Base-by-base conservation (phyloP, 2,797 vertebrate genomes). In the Bradypodion ventrale region DNA sequence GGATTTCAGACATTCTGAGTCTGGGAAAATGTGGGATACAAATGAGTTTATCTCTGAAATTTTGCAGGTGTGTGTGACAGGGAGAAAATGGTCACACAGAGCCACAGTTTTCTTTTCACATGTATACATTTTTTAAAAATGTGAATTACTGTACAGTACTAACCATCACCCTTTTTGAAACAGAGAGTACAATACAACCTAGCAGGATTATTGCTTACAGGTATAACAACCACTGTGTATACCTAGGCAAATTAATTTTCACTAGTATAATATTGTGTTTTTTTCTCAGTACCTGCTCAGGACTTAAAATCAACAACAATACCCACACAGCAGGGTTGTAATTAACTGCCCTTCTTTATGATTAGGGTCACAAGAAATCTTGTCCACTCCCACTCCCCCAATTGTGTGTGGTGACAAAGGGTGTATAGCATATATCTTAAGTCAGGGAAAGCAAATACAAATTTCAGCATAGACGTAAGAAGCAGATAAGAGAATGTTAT, bases 361-460 rank as follows among this genome's bases (percentile, higher is more conserved):
- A 70, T 85, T 63, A 76, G 52, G 42, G 82, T 87, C 78, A 83
- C 79, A 79, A 32, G 83, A 83, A 83, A 73, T 62, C 59, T 5
- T 66, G 65, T n/a, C n/a, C n/a, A n/a, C n/a, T n/a, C n/a, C n/a
- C n/a, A n/a, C n/a, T n/a, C n/a, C n/a, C n/a, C n/a, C n/a, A n/a
- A n/a, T n/a, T 88, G 56, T 87, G 73, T 72, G 75, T 7, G 75
- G 25, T 59, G 60, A 73, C 78, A 84, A 84, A 89, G 88, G 60
- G 46, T 72, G 63, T 76, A 82, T 86, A 9, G 7, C n/a, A 68
- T 85, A 79, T 59, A 40, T 77, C 79, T 85, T 82, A 77, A 85
- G 9, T 87, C 70, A 83, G 70, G 76, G 81, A 86, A 89, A 87
- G 0, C 83, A 88, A 83, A 83, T 37, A 78, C 7, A 19, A 60